Conservation (phyloP, 1,140 invertebrate species). For the Sarcophaga bullata region DNA sequence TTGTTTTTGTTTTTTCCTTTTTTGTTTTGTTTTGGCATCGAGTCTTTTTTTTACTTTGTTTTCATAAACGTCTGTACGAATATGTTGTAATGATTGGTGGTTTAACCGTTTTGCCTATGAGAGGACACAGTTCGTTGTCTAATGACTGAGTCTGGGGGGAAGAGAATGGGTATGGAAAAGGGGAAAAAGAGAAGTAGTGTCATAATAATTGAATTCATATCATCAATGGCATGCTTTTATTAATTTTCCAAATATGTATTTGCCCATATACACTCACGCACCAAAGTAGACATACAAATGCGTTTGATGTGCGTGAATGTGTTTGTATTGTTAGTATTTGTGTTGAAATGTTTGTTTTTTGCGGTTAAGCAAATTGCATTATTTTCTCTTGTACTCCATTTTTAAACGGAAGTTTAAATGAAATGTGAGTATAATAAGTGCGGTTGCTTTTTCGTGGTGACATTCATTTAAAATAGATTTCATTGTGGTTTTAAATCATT, state of each 20-base stretch:
- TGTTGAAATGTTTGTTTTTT: neutral
- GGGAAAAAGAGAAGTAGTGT: conserved; percentile 53
- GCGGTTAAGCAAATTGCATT: conserved; percentile 29
- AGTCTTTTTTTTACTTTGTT: too few relatives aligned
- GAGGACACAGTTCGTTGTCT: neutral
- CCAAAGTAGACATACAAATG: neutral
- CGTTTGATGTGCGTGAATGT: neutral
- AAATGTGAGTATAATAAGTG: conserved; percentile 34
- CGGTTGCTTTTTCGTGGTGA: conserved; percentile 37
- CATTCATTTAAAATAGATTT: conserved; percentile 63
- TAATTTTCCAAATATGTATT: conserved; percentile 12
- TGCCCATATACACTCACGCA: too few relatives aligned
- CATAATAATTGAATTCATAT: conserved; percentile 65
- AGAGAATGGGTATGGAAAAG: neutral
- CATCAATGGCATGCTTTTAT: conserved; percentile 54
- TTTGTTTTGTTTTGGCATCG: too few relatives aligned
- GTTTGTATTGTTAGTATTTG: conserved; percentile 31
- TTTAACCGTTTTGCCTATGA: too few relatives aligned
- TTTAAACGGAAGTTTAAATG: conserved; percentile 15
- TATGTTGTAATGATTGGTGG: too few relatives aligned
- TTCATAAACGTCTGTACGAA: too few relatives aligned
- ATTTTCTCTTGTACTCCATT: neutral
- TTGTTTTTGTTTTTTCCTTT: neutral
- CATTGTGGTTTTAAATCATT: conserved; percentile 62
- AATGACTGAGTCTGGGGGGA: conserved; percentile 29